Conservation (phyloP, 2,113 vertebrate genomes). For the Malurus melanocephalus region DNA sequence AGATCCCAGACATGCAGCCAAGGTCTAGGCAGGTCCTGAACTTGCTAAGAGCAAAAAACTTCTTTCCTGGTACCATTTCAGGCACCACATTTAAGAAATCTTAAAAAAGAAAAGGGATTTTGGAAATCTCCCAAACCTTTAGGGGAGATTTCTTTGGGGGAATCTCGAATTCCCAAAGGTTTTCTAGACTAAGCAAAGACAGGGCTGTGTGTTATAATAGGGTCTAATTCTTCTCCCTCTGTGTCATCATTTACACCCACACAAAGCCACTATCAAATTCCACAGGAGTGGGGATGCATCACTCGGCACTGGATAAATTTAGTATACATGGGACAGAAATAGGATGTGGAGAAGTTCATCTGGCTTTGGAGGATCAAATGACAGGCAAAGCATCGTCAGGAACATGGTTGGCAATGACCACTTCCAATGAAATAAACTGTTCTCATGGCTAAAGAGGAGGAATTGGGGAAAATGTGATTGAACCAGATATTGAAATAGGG, state of each 20-base stretch:
- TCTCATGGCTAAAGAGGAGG: neutral
- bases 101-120: neutral
- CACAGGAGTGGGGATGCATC: neutral
- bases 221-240: neutral
- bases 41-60: neutral
- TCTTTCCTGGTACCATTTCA: neutral
- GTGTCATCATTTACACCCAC: neutral
- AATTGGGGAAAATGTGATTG: rapidly evolving
- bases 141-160: neutral
- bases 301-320: neutral
- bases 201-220: neutral
- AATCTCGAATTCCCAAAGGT: neutral
- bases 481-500: neutral
- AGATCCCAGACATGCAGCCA: conserved; percentile 2
- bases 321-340: neutral
- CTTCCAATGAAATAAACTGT: too few relatives aligned
- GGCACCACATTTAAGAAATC: neutral
- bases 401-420: neutral
- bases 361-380: conserved; percentile 27
- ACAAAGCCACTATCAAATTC: conserved; percentile 33
- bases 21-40: neutral
- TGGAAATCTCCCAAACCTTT: neutral
- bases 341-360: neutral
- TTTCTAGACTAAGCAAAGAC: neutral
- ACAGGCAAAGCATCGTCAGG: conserved; percentile 11